Evolutionary conservation across 2,113 vertebrate species (phyloP).

Genomic region (Trogon surrucura): DNA sequence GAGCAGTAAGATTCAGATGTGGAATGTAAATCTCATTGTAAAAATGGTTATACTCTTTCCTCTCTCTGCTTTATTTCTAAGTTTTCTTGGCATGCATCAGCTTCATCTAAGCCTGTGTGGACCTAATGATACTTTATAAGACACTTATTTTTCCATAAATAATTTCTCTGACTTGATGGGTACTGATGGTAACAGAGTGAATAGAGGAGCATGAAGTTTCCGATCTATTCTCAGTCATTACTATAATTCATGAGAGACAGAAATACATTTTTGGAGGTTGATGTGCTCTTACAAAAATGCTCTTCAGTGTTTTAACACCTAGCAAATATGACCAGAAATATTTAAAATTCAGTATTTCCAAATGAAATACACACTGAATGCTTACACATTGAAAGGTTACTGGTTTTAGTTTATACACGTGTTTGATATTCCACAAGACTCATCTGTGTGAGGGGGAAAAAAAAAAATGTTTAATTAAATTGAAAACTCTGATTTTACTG

Average conservation of each 20-base stretch:
- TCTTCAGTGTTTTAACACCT: background rate
- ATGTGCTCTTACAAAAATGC: background rate
- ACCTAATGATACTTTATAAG: background rate
- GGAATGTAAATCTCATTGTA: background rate
- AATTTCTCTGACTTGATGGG: background rate
- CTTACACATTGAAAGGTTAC: background rate
- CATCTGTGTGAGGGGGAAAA: background rate
- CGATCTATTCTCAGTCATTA: background rate
- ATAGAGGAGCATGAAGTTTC: background rate
- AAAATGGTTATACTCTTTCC: background rate
- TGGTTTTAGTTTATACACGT: background rate
- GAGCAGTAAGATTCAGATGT: background rate
- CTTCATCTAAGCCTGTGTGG: background rate
- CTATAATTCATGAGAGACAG: background rate
- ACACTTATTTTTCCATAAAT: background rate
- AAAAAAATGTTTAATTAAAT: background rate
- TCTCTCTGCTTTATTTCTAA: background rate
- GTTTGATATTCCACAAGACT: background rate
- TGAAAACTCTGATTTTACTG: background rate
- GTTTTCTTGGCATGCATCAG: background rate
- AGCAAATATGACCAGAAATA: background rate
- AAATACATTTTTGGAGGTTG: rapidly evolving
- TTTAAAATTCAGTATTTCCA: background rate
- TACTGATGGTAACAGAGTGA: background rate
- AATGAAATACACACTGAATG: background rate